phyloP scores from a whole-genome alignment of 35 echinoderm and acorn worm species.

The Stichopus chloronotus region DNA sequence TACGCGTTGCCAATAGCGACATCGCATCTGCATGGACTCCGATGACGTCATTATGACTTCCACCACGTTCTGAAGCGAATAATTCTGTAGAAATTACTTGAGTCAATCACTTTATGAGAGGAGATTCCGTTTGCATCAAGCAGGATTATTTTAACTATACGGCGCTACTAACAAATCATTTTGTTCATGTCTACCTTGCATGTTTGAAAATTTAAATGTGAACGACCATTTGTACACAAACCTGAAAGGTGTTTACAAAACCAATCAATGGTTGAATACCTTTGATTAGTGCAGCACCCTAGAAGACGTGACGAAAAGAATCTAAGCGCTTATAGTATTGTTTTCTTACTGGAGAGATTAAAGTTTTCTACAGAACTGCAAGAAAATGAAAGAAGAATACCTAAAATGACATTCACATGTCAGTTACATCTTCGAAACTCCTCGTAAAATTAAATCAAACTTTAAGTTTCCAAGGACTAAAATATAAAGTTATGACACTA shows the following conservation, averaged over 20 bases:
- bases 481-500: constrained; percentile 7
- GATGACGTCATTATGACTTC: too few relatives aligned
- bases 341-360: neutral
- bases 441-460: neutral
- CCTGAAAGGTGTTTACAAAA: neutral
- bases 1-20: too few relatives aligned
- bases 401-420: constrained; percentile 14
- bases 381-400: neutral
- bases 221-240: neutral
- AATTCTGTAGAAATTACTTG: too few relatives aligned
- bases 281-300: neutral
- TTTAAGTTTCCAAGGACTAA: neutral
- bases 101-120: too few relatives aligned
- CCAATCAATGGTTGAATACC: neutral
- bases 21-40: too few relatives aligned
- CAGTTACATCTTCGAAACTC: neutral
- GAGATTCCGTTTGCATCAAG: too few relatives aligned
- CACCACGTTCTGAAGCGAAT: too few relatives aligned
- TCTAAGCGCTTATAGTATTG: neutral
- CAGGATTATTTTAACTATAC: neutral
- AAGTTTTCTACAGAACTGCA: neutral
- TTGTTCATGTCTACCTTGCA: neutral
- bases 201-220: neutral
- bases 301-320: neutral
- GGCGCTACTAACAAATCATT: constrained; percentile 3